phyloP scores from a whole-genome alignment of 2,797 vertebrate species.

The Premnoplex brunnescens region DNA sequence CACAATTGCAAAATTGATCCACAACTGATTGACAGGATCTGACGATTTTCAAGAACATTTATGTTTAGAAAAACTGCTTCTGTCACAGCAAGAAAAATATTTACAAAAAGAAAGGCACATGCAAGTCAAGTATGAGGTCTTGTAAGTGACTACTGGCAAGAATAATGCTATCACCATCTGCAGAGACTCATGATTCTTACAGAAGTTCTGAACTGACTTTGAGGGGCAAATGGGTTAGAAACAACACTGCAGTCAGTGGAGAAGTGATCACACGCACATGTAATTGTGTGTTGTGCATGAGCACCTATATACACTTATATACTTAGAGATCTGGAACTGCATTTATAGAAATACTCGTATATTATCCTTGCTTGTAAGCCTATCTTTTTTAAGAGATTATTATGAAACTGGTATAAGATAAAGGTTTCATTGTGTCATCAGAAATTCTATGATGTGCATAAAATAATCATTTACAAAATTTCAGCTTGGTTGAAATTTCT shows the following conservation, averaged over 20 bases:
- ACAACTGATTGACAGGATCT: neutral
- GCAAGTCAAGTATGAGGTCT: neutral
- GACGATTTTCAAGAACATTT: neutral
- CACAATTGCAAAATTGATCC: neutral
- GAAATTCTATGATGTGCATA: neutral
- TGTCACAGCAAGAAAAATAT: neutral
- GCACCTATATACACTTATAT: neutral
- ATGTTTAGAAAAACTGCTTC: neutral
- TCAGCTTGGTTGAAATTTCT: neutral
- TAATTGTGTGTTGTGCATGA: neutral
- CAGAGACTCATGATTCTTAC: neutral
- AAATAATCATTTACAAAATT: neutral
- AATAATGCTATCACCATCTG: neutral
- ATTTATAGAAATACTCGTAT: neutral
- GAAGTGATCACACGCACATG: neutral
- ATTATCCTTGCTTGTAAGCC: neutral
- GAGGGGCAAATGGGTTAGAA: neutral
- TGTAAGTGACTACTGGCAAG: neutral
- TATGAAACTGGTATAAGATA: neutral
- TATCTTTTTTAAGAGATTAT: neutral
- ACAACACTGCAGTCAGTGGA: neutral
- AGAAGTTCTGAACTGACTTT: neutral
- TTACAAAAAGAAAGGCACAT: neutral
- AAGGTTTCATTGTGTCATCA: slow-evolving; percentile 8
- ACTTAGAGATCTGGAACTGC: neutral